Conservation (phyloP, 2,797 vertebrate genomes). For the Cyprinella venusta region DNA sequence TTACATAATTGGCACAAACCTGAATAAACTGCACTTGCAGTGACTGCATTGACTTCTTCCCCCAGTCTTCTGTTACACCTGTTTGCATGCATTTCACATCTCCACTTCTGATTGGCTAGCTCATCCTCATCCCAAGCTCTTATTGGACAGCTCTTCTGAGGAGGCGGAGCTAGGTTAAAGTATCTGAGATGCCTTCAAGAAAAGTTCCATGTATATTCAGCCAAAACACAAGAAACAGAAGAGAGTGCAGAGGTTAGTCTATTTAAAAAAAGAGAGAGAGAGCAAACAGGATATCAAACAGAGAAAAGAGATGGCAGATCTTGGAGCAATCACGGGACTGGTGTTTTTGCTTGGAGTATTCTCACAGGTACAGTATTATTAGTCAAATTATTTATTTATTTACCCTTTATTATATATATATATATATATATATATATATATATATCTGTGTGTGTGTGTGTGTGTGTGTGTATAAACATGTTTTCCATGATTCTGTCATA, state of each 20-base stretch:
- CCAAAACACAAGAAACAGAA: conserved; percentile 45
- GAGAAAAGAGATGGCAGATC: conserved; percentile 61
- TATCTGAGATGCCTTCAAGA: conserved; percentile 64
- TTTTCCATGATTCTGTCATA: conserved; percentile 59
- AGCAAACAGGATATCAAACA: conserved; percentile 15
- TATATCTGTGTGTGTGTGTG: no score
- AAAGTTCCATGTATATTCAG: conserved; percentile 55
- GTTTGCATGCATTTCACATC: conserved; percentile 32
- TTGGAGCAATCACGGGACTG: conserved; percentile 60
- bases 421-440: no score
- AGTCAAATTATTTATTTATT: no score
- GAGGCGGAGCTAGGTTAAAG: conserved; percentile 63
- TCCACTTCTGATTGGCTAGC: conserved; percentile 49
- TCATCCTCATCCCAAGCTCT: conserved; percentile 37
- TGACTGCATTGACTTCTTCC: background rate
- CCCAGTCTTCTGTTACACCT: conserved; percentile 15
- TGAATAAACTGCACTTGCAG: background rate
- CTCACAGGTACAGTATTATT: conserved; percentile 70
- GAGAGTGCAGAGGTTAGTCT: conserved; percentile 23
- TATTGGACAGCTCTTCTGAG: conserved; percentile 62
- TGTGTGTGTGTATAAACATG: no score
- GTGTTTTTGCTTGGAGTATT: conserved; percentile 64
- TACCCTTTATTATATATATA: conserved; percentile 24
- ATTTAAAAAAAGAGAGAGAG: background rate
- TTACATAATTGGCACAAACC: background rate